Base-by-base conservation (phyloP, 2,113 vertebrate species). In the Pelecanus crispus region DNA sequence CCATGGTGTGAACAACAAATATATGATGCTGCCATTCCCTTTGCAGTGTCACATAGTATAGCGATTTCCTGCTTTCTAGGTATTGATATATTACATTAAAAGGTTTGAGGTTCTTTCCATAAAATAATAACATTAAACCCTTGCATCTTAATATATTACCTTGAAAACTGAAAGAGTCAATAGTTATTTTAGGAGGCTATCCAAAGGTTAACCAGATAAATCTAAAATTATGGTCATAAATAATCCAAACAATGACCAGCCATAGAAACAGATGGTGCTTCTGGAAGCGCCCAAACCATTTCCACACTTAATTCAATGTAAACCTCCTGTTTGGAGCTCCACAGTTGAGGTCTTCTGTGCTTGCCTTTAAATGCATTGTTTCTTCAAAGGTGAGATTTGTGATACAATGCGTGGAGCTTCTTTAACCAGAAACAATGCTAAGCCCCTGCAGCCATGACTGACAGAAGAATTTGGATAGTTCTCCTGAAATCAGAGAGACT, bases 201-300 rank as follows among this genome's bases (percentile, higher is more conserved):
- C 96, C 97, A 98, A 96, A 98, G 97, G 96, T 98, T 97, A 98
- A 97, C 94, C 95, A 96, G 97, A 98, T 98, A 98, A 97, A 98
- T 97, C 94, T 97, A 85, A 97, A 97, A 97, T 97, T 95, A 92
- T 92, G 80, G 88, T 96, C 96, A 95, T 98, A 98, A 98, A 98
- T 98, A 98, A 97, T 97, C 94, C 92, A 97, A 98, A 97, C 92
- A 95, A 95, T 97, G 95, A 96, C 88, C 90, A 97, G 95, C 84
- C 95, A 2, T 90, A 94, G 96, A 98, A 98, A 97, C 98, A 98
- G 97, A 98, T 98, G 98, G 96, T 94, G 95, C 97, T 98, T 97
- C 97, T 98, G 95, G 96, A 98, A 97, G 78, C 79, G 81, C 88
- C 79, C 93, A 96, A 97, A 97, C 73, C 88, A 71, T 97, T 97